phyloP scores from a whole-genome alignment of 2,797 vertebrate species.

The Silurus lanzhouensis region DNA sequence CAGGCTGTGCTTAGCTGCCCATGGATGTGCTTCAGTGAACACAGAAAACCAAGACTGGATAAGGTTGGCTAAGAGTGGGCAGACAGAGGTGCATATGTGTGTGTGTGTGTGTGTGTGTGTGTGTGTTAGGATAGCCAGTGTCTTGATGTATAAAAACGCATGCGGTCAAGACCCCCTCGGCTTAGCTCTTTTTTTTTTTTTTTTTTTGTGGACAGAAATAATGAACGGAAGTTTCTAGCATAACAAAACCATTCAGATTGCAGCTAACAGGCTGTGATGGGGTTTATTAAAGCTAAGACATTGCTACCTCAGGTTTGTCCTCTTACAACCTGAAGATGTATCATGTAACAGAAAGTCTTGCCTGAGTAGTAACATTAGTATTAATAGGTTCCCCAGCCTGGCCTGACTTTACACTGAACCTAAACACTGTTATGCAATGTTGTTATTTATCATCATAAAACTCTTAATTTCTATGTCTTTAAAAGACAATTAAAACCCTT shows the following conservation, averaged over 20 bases:
- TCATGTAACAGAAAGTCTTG: not conserved
- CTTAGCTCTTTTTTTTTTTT: not conserved
- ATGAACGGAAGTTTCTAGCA: not conserved
- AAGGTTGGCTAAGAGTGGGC: slow-evolving; percentile 53
- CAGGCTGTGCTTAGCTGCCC: slow-evolving; percentile 64
- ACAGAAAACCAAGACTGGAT: slow-evolving; percentile 65
- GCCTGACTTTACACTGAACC: not conserved
- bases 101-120: not conserved
- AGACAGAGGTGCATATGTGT: not conserved
- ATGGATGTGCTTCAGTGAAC: slow-evolving; percentile 68
- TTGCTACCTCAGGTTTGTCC: not conserved
- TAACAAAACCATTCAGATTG: not conserved
- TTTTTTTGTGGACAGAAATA: not conserved
- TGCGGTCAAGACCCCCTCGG: not conserved
- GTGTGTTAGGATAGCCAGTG: not conserved
- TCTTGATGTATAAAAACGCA: not conserved
- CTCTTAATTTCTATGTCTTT: not conserved
- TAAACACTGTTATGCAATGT: not conserved
- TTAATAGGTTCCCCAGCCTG: not conserved
- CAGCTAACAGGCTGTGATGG: not conserved
- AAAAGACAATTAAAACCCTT: not conserved
- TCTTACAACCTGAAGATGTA: not conserved
- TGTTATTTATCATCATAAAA: not conserved
- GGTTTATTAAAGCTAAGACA: too few species aligned
- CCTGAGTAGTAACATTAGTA: not conserved